Conservation (phyloP, 2,113 vertebrate species). For the Brachyhypopomus occidentalis region DNA sequence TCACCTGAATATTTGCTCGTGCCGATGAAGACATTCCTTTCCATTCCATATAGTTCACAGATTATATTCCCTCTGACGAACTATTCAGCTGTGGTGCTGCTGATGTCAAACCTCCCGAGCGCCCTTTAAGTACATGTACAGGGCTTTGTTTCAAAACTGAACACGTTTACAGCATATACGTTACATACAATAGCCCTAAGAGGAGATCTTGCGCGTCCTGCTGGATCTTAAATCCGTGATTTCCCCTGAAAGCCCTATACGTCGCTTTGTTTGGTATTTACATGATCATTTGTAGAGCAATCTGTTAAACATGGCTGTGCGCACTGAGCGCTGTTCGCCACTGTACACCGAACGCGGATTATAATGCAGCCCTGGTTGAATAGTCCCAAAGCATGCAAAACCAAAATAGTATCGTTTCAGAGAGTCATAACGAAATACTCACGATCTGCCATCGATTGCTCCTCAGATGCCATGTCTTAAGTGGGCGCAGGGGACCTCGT, state of each 20-base stretch:
- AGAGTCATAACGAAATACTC: constrained; percentile 59
- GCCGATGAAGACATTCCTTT: constrained; percentile 5
- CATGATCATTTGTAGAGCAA: constrained; percentile 43
- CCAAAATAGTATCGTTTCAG: constrained; percentile 6
- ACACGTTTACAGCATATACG: constrained; percentile 33
- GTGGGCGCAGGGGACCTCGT: constrained; percentile 46
- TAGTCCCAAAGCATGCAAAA: constrained; percentile 1
- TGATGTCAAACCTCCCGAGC: constrained; percentile 59
- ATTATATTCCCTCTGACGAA: constrained; percentile 38
- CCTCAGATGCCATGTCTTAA: constrained; percentile 65
- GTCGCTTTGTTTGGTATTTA: constrained; percentile 5
- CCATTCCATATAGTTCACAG: constrained; percentile 51
- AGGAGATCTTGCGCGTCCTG: background rate
- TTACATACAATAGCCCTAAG: background rate
- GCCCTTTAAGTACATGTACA: constrained; percentile 60
- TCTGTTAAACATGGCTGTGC: constrained; percentile 64
- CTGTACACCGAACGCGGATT: constrained; percentile 32
- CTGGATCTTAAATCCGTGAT: background rate
- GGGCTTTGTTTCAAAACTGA: constrained; percentile 48
- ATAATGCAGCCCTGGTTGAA: constrained; percentile 27
- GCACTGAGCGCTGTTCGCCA: constrained; percentile 42
- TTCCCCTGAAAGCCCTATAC: background rate
- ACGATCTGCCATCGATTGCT: constrained; percentile 67
- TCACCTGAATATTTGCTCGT: background rate
- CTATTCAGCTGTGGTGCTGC: constrained; percentile 56